Base-by-base conservation (phyloP, 2,888 invertebrate species). In the Callosobruchus maculatus region DNA sequence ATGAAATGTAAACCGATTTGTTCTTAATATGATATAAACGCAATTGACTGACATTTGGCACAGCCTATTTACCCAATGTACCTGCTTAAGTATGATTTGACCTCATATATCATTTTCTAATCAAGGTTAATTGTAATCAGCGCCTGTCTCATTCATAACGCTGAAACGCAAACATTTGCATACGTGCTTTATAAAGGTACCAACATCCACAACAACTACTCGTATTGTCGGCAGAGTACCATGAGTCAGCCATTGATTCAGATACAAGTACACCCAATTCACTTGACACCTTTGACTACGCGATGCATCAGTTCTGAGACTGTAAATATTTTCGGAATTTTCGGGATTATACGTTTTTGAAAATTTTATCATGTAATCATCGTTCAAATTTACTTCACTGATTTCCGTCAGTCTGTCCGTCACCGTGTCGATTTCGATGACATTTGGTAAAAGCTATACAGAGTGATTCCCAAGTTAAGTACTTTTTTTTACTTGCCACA, bases 11-110 rank as follows among this genome's bases (percentile, higher is more conserved):
- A 13, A 13, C 1, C 3, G 49, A 49, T 49, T n/a, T n/a, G 7
- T 26, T 49, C 49, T 49, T 49, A 26, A 68, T 68, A 70, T 70
- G 20, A 70, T 70, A 22, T 70, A 70, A 21, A 70, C 70, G 70
- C 26, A 70, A 70, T 70, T 70, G 70, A 26, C 26, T 70, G 22
- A 26, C 26, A 70, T 26, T 70, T 70, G 70, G 70, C 26, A 70
- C 70, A 70, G 49, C 49, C 49, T 49, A 49, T 49, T 49, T 49
- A 49, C 49, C 18, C 49, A 49, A 49, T 49, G 49, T 49, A 49
- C 49, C 49, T 49, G 49, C 49, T 49, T 49, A 49, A 49, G 13
- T 13, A 49, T 49, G 49, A 49, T 49, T 49, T 49, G 49, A 49
- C 49, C 49, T 18, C 18, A 3, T 49, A 18, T 49, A 49, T 49